Evolutionary conservation across 2,888 invertebrate species (phyloP), one percentile per base, ranked within the genome.

Genomic region (Ectemnius cavifrons): DNA sequence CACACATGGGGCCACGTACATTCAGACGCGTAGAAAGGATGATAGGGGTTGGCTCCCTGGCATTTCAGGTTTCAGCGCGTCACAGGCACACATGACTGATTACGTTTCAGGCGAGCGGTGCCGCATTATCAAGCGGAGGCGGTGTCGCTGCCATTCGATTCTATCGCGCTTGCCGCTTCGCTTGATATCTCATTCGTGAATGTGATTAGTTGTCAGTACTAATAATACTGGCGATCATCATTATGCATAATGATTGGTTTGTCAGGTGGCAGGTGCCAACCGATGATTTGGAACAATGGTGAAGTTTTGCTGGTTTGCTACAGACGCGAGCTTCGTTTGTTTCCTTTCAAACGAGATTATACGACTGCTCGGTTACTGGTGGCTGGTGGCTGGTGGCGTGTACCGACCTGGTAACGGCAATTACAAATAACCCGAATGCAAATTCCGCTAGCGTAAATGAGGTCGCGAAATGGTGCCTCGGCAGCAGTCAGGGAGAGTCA

Each of bases 71-170:
- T 80, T 63, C 75, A 52, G 66, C 45, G 75, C 80, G 68, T 71
- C 75, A 78, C 77, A 77, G 83, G 74, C 81, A 75, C 79, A 79
- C 81, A 68, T 81, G 81, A 82, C 74, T 81, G 80, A 83, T 82
- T 81, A 75, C 79, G 73, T 68, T 67, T 75, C 73, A 71, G 67
- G 75, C 68, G 76, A 46, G 78, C 62, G 75, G 71, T 73, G 73
- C 77, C 75, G 67, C 77, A 60, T 82, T 80, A 71, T 69, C 67
- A 59, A 37, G 74, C 65, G 61, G 60, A 16, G 52, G 46, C 68
- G 61, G 66, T 49, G 65, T 70, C 49, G 63, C 46, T 65, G 57
- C 63, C 64, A 79, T 75, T 82, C 77, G 77, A 82, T 82, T 81
- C 79, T 49, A 57, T 47, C 66, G 23, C 56, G 2, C 13, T 69